Conservation (phyloP, 2,888 invertebrate species). For the Carabus problematicus region DNA sequence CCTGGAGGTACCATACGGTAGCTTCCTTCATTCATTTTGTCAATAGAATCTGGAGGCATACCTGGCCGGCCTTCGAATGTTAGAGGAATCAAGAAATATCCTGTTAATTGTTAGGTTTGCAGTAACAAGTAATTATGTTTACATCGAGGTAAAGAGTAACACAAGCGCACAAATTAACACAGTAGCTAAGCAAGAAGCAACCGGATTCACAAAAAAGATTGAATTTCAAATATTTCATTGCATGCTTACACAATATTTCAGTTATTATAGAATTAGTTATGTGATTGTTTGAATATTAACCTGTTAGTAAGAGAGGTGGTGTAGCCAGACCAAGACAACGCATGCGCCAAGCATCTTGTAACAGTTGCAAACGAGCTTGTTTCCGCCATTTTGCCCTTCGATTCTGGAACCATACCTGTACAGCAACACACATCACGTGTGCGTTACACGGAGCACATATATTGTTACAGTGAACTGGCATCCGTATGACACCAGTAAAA, state of each 20-base stretch:
- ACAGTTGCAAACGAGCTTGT: slow-evolving; percentile 82
- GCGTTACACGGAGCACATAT: too few species aligned
- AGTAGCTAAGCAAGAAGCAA: too few species aligned
- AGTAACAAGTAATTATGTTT: background rate
- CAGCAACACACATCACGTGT: background rate
- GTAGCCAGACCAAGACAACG: slow-evolving; percentile 74
- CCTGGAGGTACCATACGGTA: slow-evolving; percentile 51
- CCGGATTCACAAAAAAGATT: too few species aligned
- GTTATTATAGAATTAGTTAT: background rate
- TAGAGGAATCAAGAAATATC: background rate
- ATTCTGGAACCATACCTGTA: slow-evolving; percentile 91
- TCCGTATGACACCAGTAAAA: too few species aligned
- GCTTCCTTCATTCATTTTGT: slow-evolving; percentile 45
- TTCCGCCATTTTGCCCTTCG: slow-evolving; percentile 91
- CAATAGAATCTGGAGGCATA: slow-evolving; percentile 46
- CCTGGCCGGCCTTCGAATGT: slow-evolving; percentile 48
- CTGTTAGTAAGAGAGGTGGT: slow-evolving; percentile 57
- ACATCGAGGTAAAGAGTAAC: background rate
- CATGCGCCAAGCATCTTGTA: slow-evolving; percentile 92
- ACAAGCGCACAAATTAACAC: background rate
- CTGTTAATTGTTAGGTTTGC: background rate
- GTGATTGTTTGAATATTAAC: slow-evolving; percentile 45
- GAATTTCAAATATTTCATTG: too few species aligned
- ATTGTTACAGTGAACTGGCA: too few species aligned
- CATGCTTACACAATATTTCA: too few species aligned